These are phyloP conservation scores for Harpalus rubripes DNA, from an alignment of 2,888 invertebrate genomes.

Conservation along the genomic window DNA sequence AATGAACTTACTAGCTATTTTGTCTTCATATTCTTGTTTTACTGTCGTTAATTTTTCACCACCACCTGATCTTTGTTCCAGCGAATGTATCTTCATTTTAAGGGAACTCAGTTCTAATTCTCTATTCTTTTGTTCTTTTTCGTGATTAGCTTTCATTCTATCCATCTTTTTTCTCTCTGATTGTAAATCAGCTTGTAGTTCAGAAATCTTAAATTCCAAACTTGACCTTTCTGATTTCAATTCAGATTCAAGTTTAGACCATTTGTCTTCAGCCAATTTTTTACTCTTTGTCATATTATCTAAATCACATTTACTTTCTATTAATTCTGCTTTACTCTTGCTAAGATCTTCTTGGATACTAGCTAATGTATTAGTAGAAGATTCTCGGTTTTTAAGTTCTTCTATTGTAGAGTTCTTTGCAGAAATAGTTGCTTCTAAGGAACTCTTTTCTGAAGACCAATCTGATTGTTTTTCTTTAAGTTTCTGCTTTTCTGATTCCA, in stretches of 20 bases:
- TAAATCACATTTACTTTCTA: slow-evolving; percentile 70
- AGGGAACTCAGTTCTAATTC: slow-evolving; percentile 88
- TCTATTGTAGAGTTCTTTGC: slow-evolving; percentile 82
- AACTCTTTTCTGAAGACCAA: slow-evolving; percentile 80
- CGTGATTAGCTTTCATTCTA: slow-evolving; percentile 83
- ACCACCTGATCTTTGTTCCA: slow-evolving; percentile 82
- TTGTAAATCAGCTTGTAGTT: slow-evolving; percentile 82
- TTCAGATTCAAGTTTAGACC: slow-evolving; percentile 83
- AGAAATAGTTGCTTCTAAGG: slow-evolving; percentile 80
- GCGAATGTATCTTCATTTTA: slow-evolving; percentile 85
- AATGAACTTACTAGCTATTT: slow-evolving; percentile 83
- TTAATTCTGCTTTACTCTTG: slow-evolving; percentile 74
- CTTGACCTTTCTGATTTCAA: slow-evolving; percentile 82
- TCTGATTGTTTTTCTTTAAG: slow-evolving; percentile 76
- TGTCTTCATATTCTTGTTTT: slow-evolving; percentile 84
- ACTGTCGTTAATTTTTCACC: slow-evolving; percentile 84
- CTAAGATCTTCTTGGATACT: slow-evolving; percentile 70
- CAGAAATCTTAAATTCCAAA: slow-evolving; percentile 82
- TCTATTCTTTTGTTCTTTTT: slow-evolving; percentile 87
- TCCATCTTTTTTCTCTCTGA: slow-evolving; percentile 85
- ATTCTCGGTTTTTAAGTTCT: slow-evolving; percentile 76
- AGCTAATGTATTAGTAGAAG: slow-evolving; percentile 32
- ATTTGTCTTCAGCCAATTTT: slow-evolving; percentile 76
- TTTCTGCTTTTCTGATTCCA: slow-evolving; percentile 74
- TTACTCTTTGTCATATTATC: slow-evolving; percentile 73